Base-by-base conservation (phyloP, 2,888 invertebrate genomes). In the Invenusta paracnida region DNA sequence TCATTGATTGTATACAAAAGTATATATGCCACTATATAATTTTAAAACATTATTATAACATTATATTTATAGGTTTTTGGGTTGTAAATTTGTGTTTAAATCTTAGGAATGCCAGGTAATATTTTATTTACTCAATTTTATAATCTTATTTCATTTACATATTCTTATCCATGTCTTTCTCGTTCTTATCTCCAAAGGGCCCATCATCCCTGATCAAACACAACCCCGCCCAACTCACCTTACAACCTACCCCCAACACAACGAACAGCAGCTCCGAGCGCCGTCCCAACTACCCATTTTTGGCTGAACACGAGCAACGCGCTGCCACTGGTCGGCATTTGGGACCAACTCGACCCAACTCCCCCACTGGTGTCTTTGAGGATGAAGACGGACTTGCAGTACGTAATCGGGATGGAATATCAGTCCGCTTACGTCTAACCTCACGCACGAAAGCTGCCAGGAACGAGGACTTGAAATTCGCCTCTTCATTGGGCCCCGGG, bases 331-430 rank as follows among this genome's bases (percentile, higher is more conserved):
- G n/a, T n/a, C n/a, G n/a, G n/a, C n/a, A n/a, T n/a, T n/a, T n/a
- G n/a, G n/a, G n/a, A n/a, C n/a, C n/a, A n/a, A n/a, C n/a, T 48
- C 48, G 48, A 17, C 48, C 48, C 48, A 5, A 48, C 48, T 48
- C 48, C 17, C 48, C 48, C 48, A 48, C 48, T 25, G 83, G 83
- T 1, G 83, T 83, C 1, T 25, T 83, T 83, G 83, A 83, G 25
- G 83, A 83, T 28, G 31, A 83, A 31, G 83, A 83, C 30, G 83
- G 83, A 1, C 48, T 83, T 23, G 30, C 31, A 48, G 83, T 83
- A 1, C 30, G 83, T n/a, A 83, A 83, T 27, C 23, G 30, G 31
- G 83, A 83, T 30, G 83, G 83, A 13, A 30, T 30, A 23, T 31
- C 83, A 1, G 83, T 83, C 1, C 83, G 83, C 23, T 27, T 83